Evolutionary conservation across 2,888 invertebrate genomes (phyloP).

Genomic region (Pimpla rufipes): DNA sequence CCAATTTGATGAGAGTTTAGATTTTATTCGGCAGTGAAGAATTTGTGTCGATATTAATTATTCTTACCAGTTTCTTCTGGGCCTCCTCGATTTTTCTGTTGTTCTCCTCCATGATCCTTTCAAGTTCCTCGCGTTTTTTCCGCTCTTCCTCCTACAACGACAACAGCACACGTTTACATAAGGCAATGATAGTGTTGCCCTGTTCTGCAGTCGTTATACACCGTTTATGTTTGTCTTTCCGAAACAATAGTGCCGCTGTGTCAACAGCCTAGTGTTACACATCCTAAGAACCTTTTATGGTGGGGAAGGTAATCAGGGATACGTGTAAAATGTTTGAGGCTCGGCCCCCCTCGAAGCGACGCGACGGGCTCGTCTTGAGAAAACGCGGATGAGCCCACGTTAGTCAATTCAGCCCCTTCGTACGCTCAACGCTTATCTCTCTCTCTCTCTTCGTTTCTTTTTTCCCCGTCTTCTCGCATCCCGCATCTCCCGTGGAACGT

Average conservation of each 20-base stretch:
- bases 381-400: slow-evolving; percentile 15
- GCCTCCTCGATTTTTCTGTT: slow-evolving; percentile 99
- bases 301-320: slow-evolving; percentile 75
- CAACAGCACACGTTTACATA: slow-evolving; percentile 82
- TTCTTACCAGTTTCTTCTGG: slow-evolving; percentile 97
- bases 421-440: slow-evolving; percentile 69
- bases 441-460: slow-evolving; percentile 68
- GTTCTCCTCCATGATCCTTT: slow-evolving; percentile 98
- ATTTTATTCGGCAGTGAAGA: too few species aligned
- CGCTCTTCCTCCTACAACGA: slow-evolving; percentile 97
- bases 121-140: slow-evolving; percentile 97
- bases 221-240: slow-evolving; percentile 74
- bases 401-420: slow-evolving; percentile 20
- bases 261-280: slow-evolving; percentile 80
- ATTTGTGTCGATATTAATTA: too few species aligned
- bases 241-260: slow-evolving; percentile 81
- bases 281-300: slow-evolving; percentile 81
- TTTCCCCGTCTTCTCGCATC: slow-evolving; percentile 47
- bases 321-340: slow-evolving; percentile 68
- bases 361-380: slow-evolving; percentile 53
- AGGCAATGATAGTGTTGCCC: slow-evolving; percentile 71
- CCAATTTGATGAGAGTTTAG: too few species aligned
- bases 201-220: slow-evolving; percentile 68
- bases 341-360: slow-evolving; percentile 48
- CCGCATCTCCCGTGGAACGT: slow-evolving; percentile 44